Base-by-base conservation (phyloP, 2,888 invertebrate genomes). In the Drosophila tripunctata region DNA sequence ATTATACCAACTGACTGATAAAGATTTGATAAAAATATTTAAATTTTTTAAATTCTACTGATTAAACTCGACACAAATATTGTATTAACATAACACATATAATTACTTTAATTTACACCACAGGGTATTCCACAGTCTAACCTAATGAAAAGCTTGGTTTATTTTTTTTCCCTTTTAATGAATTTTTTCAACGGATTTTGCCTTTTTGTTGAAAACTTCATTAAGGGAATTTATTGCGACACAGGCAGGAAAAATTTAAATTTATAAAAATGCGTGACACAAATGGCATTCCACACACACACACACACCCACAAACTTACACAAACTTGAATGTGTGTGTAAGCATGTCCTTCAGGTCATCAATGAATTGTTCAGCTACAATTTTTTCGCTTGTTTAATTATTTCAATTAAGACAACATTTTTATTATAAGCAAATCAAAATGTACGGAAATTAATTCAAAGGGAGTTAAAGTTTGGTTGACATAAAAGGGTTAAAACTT, bases 141-240 rank as follows among this genome's bases (percentile, higher is more conserved):
- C 19, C 7, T 31, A 4, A 14, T 12, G n/a, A n/a, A 17, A 5
- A 19, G 10, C 15, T 47, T n/a, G n/a, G n/a, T n/a, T n/a, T n/a
- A n/a, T n/a, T n/a, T n/a, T n/a, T 47, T 43, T 24, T 21, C 19
- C 30, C 33, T 65, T 66, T 19, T 12, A 50, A 47, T 36, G 40
- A 27, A 27, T 54, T 51, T 75, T 51, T 44, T n/a, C 17, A 17
- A 14, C 5, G 33, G n/a, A 36, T 52, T 54, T 69, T 52, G 14
- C 12, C 22, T 51, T 66, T 84, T 69, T 60, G 77, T 51, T 48
- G 41, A 75, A 50, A 87, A 78, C 87, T 87, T 81, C 75, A 81
- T 87, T 81, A 81, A 68, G 71, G 62, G 58, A 75, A 85, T 87
- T 81, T 85, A 78, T 81, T 78, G 68, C 62, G 43, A 52, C 57